A percentile compares a stretch with the other conserved stretches of the same genome.
Conservation (phyloP, 2,797 vertebrate species). For the Vultur gryphus region DNA sequence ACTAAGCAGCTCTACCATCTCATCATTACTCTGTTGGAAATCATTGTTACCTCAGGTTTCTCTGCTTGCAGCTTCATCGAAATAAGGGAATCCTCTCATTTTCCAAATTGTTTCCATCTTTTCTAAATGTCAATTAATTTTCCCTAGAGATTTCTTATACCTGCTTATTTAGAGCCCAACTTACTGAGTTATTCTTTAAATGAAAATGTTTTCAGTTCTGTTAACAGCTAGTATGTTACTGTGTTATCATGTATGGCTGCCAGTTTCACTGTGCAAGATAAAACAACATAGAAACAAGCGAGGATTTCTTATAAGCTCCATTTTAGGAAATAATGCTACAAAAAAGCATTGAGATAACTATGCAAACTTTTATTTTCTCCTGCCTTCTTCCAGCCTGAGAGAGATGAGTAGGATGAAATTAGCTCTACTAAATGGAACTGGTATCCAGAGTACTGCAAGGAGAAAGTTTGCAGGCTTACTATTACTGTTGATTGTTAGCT, state of each 20-base stretch:
- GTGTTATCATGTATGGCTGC: background rate
- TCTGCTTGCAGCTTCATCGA: constrained; percentile 33
- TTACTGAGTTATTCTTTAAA: constrained; percentile 58
- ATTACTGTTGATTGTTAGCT: background rate
- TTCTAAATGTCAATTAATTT: constrained; percentile 62
- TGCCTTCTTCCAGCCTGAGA: background rate
- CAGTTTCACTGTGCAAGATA: background rate
- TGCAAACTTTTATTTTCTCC: background rate
- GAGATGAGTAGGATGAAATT: background rate
- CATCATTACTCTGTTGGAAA: constrained; percentile 51
- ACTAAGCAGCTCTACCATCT: constrained; percentile 51
- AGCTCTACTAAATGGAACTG: background rate
- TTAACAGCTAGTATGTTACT: constrained; percentile 15
- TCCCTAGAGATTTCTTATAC: constrained; percentile 44
- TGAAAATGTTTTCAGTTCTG: constrained; percentile 33
- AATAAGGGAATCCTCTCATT: constrained; percentile 57
- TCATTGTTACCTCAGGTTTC: constrained; percentile 46
- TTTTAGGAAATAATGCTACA: background rate
- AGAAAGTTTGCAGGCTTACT: background rate
- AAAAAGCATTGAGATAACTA: background rate
- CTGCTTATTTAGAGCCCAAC: constrained; percentile 56
- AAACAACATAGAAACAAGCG: background rate
- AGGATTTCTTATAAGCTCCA: background rate
- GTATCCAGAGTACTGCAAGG: background rate
- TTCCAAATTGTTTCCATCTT: constrained; percentile 37